Conservation (phyloP, 2,113 vertebrate species). For the Nothoprocta pentlandii region DNA sequence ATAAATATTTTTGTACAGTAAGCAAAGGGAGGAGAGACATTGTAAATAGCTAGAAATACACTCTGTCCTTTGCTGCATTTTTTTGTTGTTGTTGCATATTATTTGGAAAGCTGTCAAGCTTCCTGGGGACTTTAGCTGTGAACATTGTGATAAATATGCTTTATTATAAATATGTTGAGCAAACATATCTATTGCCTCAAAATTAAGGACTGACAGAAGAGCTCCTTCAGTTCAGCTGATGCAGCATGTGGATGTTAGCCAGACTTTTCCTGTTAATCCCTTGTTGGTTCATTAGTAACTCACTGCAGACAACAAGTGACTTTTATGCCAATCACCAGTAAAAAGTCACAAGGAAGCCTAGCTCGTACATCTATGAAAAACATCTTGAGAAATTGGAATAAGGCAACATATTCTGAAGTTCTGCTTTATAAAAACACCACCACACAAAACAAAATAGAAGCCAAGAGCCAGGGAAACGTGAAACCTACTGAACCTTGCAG, state of each 20-base stretch:
- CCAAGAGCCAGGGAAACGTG: background rate
- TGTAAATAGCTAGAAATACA: background rate
- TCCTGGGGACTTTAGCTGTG: background rate
- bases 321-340: slow-evolving; percentile 20
- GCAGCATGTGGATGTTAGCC: slow-evolving; percentile 18
- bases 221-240: slow-evolving; percentile 31
- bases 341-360: slow-evolving; percentile 3
- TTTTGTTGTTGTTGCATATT: background rate
- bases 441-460: background rate
- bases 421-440: background rate
- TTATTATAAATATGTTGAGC: background rate
- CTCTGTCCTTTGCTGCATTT: background rate
- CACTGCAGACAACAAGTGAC: slow-evolving; percentile 12
- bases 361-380: background rate
- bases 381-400: slow-evolving; percentile 9
- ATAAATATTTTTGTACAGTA: background rate
- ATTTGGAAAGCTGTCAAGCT: background rate
- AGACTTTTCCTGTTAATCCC: slow-evolving; percentile 34
- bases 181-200: slow-evolving; percentile 6
- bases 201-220: slow-evolving; percentile 30
- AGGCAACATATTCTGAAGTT: slow-evolving; percentile 3
- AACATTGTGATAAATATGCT: background rate
- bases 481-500: background rate
- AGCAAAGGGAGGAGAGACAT: background rate
- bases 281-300: slow-evolving; percentile 64